Percentiles rank a stretch among this genome's conserved stretches.
These are phyloP conservation scores for Garrulus glandarius DNA, from an alignment of 2,797 vertebrate genomes.

Conservation along the genomic window DNA sequence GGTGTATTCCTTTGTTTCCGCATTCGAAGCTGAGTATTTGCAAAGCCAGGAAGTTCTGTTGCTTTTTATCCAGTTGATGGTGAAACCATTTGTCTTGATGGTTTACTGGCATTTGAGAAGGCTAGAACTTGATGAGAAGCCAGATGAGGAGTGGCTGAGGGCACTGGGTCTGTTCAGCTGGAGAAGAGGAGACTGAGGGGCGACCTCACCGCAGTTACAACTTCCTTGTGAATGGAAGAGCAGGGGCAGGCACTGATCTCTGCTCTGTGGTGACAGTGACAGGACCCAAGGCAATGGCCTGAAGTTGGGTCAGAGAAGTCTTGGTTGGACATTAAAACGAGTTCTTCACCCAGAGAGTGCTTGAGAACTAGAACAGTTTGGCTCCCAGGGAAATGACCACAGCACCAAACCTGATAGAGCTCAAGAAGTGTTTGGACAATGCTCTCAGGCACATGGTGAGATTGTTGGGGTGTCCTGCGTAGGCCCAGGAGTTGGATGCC, in stretches of 20 bases:
- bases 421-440: background rate
- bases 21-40: background rate
- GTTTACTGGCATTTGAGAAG: background rate
- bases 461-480: background rate
- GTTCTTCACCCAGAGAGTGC: background rate
- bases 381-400: too few species aligned
- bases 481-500: background rate
- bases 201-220: accelerated
- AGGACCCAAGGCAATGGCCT: accelerated
- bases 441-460: accelerated
- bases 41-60: background rate
- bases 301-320: accelerated
- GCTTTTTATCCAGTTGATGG: background rate
- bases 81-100: background rate
- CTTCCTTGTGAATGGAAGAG: background rate
- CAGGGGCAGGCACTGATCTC: background rate
- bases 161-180: background rate
- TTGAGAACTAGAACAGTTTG: background rate
- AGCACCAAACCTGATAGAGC: background rate
- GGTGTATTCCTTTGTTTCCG: background rate
- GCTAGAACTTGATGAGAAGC: background rate
- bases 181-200: background rate
- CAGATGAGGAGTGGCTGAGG: background rate
- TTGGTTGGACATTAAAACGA: background rate
- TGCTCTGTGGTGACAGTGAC: background rate